phyloP scores from a whole-genome alignment of 2,113 vertebrate genomes.

The Martes martes region DNA sequence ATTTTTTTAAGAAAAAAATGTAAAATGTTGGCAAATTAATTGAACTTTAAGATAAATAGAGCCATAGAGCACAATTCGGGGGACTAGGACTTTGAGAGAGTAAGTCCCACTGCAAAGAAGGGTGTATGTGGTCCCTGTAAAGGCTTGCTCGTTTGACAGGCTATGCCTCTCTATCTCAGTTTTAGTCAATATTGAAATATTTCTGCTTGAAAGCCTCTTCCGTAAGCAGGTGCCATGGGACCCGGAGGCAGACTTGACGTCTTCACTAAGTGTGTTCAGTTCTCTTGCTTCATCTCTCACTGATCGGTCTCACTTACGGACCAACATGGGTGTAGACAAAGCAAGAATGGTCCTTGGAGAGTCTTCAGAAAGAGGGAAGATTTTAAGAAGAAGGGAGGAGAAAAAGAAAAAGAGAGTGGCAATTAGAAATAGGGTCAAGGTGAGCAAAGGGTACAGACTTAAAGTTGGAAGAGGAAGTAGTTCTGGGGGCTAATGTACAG shows the following conservation, averaged over 20 bases:
- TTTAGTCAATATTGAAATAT: too few species aligned
- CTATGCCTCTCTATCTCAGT: background rate
- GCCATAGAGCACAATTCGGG: background rate
- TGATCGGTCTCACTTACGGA: background rate
- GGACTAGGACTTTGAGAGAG: background rate
- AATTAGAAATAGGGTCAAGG: background rate
- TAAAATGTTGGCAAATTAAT: background rate
- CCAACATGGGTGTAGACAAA: accelerated
- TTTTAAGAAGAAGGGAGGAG: background rate
- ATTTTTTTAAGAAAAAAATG: background rate
- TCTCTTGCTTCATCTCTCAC: accelerated
- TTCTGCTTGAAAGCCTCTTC: background rate
- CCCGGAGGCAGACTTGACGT: background rate
- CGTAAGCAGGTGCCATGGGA: accelerated
- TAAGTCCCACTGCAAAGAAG: background rate
- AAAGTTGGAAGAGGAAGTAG: background rate
- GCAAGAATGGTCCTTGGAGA: accelerated
- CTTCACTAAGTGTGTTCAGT: background rate
- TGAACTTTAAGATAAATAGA: background rate
- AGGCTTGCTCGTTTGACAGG: background rate
- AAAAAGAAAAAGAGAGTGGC: background rate
- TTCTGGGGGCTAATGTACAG: background rate
- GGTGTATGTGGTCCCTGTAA: background rate
- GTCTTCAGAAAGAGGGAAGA: background rate
- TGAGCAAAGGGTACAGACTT: background rate